Percentiles rank a stretch among this genome's conserved stretches.
phyloP scores from a whole-genome alignment of 2,797 vertebrate species.

The Oreonectes daqikongensis region DNA sequence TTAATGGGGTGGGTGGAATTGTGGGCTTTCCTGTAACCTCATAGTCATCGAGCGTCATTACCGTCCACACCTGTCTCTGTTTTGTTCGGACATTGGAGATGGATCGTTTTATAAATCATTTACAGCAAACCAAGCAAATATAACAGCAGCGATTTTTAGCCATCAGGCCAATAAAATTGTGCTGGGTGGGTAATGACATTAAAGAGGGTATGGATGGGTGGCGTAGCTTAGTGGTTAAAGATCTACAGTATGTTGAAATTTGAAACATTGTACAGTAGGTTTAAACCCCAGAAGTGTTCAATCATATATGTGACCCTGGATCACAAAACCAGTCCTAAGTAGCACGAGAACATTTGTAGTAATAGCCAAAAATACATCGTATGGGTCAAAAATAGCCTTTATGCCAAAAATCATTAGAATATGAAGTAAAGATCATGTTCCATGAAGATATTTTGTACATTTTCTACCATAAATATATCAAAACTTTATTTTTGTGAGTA shows the following conservation, averaged over 20 bases:
- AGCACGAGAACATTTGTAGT: too few relatives aligned
- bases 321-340: too few relatives aligned
- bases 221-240: conserved; percentile 29
- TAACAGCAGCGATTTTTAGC: neutral
- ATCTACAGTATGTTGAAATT: neutral
- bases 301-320: neutral
- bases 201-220: conserved; percentile 21
- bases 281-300: neutral
- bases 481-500: too few relatives aligned
- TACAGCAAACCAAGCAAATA: neutral
- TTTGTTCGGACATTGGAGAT: conserved; percentile 13
- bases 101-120: conserved; percentile 15
- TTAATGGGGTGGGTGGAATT: conserved; percentile 6
- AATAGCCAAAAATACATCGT: too few relatives aligned
- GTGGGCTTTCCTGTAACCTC: conserved; percentile 17
- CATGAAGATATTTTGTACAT: too few relatives aligned
- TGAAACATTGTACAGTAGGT: neutral
- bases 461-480: too few relatives aligned
- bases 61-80: conserved; percentile 36
- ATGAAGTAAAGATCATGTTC: too few relatives aligned
- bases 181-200: conserved; percentile 13
- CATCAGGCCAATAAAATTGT: conserved; percentile 10
- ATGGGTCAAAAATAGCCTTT: too few relatives aligned
- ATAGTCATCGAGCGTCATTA: neutral
- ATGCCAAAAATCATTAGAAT: too few relatives aligned